Conservation (phyloP, 2,113 vertebrate species). For the Tyrannus savana region DNA sequence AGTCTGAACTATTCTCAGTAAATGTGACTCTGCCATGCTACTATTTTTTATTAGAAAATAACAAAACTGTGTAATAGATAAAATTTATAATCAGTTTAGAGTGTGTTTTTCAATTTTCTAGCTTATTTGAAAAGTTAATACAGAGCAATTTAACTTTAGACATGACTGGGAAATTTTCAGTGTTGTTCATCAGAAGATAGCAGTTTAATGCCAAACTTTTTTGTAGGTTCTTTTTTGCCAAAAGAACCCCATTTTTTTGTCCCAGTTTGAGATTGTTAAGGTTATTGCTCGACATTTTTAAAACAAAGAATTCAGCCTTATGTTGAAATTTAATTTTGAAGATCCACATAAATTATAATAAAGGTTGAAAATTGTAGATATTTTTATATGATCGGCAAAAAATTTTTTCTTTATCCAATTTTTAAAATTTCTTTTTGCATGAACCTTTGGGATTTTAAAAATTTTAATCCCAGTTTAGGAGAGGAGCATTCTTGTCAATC, state of each 20-base stretch:
- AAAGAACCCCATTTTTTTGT: not conserved
- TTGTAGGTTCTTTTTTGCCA: not conserved
- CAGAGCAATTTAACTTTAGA: not conserved
- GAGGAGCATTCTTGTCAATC: not conserved
- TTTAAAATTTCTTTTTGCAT: not conserved
- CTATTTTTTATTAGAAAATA: not conserved
- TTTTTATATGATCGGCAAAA: not conserved
- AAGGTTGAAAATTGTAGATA: not conserved
- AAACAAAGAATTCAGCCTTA: not conserved
- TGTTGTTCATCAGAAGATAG: not conserved
- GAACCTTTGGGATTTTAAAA: not conserved
- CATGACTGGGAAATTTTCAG: not conserved
- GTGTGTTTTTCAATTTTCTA: not conserved
- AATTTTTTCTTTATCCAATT: not conserved
- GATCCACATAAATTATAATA: not conserved
- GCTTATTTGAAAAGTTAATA: not conserved
- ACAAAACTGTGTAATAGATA: not conserved
- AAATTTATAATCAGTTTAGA: not conserved
- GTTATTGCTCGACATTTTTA: not conserved
- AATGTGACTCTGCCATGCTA: not conserved
- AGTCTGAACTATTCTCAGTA: not conserved
- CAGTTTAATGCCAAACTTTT: not conserved
- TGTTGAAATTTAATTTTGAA: not conserved
- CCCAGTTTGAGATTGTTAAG: not conserved
- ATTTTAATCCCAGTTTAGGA: not conserved